Evolutionary conservation across 2,888 invertebrate genomes (phyloP), one percentile per base, ranked within the genome.

Genomic region (Anaspis maculata): DNA sequence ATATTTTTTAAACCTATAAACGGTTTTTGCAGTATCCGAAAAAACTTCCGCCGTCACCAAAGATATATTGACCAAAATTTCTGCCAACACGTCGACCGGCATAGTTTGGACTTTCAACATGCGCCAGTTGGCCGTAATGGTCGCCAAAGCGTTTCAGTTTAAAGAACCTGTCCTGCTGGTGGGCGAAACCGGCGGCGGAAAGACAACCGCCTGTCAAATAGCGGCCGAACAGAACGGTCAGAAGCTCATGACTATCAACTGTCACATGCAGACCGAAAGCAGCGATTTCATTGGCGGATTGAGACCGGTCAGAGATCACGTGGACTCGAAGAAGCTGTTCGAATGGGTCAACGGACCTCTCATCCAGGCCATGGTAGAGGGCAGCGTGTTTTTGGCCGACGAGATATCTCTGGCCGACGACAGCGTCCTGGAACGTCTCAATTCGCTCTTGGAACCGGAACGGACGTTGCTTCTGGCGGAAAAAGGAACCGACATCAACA

Each of bases 371-470:
- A 95, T 99, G 96, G 72, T 76, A 47, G 70, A 75, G 9, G 98
- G 97, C 1, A 73, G 78, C 39, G 76, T 91, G 57, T 92, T 99
- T 59, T 71, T 99, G 44, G 88, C 95, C 0, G 99, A 99, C 68
- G 98, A 99, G 75, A 98, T 99, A 50, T 99, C 98, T 0, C 67
- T 99, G 42, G 97, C 98, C 0, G 97, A 97, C 60, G 97, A 98
- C 59, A 94, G 94, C 44, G 98, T 99, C 2, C 69, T 99, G 32
- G 98, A 99, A 68, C 75, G 99, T 56, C 69, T 99, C 33, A 99
- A 99, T 68, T 96, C 95, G 14, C 75, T 99, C 32, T 69, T 98
- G 15, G 87, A 97, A 68, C 88, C 95, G 0, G 96, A 97, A 62
- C 74, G 95, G 37, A 86, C 82, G 32, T 68, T 99, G 21, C 69